A percentile compares a stretch with the other conserved stretches of the same genome.
phyloP scores from a whole-genome alignment of 2,113 vertebrate genomes.

The Chlamydotis undulata region DNA sequence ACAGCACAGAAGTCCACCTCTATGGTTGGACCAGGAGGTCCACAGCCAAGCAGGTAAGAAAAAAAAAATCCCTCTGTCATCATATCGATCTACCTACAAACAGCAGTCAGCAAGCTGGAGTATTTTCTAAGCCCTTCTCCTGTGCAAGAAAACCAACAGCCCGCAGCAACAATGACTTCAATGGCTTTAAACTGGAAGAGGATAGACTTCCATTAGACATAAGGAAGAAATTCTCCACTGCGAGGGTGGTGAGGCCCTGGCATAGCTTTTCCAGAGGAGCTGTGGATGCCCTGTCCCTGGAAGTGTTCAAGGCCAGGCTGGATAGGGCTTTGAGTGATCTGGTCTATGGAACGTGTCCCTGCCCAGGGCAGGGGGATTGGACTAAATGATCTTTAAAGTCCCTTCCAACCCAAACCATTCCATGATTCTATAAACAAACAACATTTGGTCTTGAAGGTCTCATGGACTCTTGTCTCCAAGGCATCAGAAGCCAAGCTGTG shows the following conservation, averaged over 20 bases:
- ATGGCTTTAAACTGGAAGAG: too few relatives aligned
- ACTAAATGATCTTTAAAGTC: too few relatives aligned
- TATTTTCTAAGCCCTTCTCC: neutral
- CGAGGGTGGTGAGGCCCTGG: too few relatives aligned
- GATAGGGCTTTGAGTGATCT: too few relatives aligned
- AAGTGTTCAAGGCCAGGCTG: too few relatives aligned
- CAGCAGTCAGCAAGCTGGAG: rapidly evolving
- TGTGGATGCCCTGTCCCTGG: too few relatives aligned
- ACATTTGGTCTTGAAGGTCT: neutral
- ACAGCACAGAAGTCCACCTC: neutral
- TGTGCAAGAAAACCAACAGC: neutral
- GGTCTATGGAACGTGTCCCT: too few relatives aligned
- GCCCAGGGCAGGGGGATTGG: too few relatives aligned
- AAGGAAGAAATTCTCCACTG: too few relatives aligned
- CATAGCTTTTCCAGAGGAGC: too few relatives aligned
- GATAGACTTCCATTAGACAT: too few relatives aligned
- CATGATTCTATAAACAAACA: neutral
- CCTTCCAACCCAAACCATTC: too few relatives aligned
- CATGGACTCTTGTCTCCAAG: neutral
- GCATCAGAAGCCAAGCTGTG: neutral
- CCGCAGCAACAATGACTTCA: rapidly evolving
- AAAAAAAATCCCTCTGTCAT: neutral
- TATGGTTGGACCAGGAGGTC: neutral
- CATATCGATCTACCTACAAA: neutral
- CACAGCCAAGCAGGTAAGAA: neutral